A percentile compares a stretch with the other conserved stretches of the same genome.
Evolutionary conservation across 1,140 invertebrate genomes (phyloP).

Genomic region (Drepana arcuata): DNA sequence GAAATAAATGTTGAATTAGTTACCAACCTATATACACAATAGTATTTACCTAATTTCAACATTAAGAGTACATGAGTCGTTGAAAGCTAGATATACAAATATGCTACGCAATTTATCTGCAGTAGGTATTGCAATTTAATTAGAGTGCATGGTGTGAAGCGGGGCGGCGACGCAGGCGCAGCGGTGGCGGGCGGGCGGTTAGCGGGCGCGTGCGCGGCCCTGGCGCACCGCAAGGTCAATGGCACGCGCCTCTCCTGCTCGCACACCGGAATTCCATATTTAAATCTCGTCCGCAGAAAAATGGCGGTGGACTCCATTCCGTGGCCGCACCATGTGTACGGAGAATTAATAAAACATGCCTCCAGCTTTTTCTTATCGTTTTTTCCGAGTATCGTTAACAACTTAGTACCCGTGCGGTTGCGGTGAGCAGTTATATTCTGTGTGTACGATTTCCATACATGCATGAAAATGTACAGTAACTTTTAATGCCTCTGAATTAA

Average conservation of each 20-base stretch:
- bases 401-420: constrained; percentile 35
- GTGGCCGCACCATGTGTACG: constrained; percentile 48
- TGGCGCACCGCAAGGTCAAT: constrained; percentile 61
- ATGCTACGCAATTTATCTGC: too few species aligned
- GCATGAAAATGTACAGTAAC: constrained; percentile 30
- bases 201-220: constrained; percentile 55
- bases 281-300: constrained; percentile 71
- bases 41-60: too few species aligned
- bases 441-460: constrained; percentile 19
- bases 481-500: too few species aligned
- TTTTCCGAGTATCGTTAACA: constrained; percentile 54
- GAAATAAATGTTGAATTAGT: too few species aligned
- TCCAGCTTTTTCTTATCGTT: constrained; percentile 45
- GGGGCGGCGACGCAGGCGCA: constrained; percentile 1
- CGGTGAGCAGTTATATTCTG: constrained; percentile 32
- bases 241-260: constrained; percentile 66
- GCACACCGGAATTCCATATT: constrained; percentile 71
- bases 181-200: constrained; percentile 26
- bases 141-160: constrained; percentile 21
- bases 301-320: constrained; percentile 67
- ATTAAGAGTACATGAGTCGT: too few species aligned
- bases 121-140: too few species aligned
- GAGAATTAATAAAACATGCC: constrained; percentile 68
- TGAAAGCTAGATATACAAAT: too few species aligned
- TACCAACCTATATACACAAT: too few species aligned